A percentile compares a stretch with the other conserved stretches of the same genome.
phyloP scores from a whole-genome alignment of 2,113 vertebrate species.

The Nestor notabilis region DNA sequence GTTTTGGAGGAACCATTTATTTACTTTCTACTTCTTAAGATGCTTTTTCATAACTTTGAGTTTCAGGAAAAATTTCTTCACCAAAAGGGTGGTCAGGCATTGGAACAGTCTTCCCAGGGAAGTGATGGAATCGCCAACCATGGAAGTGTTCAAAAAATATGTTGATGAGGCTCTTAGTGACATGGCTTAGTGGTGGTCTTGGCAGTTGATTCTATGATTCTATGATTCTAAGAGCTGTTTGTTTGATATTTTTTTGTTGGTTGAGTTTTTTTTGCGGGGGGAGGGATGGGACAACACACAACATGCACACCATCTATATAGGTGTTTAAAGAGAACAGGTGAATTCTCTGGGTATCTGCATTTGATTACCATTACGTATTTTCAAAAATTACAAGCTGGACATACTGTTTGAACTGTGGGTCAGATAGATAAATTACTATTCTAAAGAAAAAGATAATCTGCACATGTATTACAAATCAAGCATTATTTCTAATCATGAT shows the following conservation, averaged over 20 bases:
- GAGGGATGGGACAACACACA: background rate
- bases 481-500: background rate
- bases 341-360: background rate
- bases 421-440: background rate
- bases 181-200: background rate
- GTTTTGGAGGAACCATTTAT: background rate
- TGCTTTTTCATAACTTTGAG: background rate
- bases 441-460: background rate
- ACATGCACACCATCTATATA: fast-evolving
- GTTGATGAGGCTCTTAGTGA: background rate
- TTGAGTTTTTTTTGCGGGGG: background rate
- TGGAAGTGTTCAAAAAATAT: background rate
- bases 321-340: background rate
- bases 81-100: background rate
- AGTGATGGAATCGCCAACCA: background rate
- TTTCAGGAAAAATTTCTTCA: background rate
- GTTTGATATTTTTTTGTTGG: background rate
- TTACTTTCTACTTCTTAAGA: background rate
- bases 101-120: background rate
- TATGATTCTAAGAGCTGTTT: background rate
- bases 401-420: background rate
- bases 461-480: background rate
- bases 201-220: background rate
- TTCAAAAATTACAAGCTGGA: background rate
- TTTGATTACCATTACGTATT: background rate